Base-by-base conservation (phyloP, 2,888 invertebrate genomes). In the Mystacides longicornis region DNA sequence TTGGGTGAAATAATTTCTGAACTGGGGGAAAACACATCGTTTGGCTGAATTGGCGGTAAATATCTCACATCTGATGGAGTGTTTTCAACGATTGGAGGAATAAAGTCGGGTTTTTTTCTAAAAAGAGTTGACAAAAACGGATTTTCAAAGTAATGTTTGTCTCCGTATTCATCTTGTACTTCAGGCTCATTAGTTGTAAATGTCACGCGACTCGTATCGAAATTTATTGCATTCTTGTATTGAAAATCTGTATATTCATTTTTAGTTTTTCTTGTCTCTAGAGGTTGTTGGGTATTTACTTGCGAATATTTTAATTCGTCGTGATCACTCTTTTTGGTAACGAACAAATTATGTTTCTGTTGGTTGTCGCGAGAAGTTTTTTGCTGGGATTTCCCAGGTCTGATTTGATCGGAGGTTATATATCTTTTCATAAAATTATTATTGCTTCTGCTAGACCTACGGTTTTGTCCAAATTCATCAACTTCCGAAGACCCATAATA, bases 341-440 rank as follows among this genome's bases (percentile, higher is more conserved):
- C n/a, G n/a, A n/a, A n/a, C n/a, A n/a, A n/a, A n/a, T n/a, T n/a
- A n/a, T n/a, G n/a, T n/a, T n/a, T n/a, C n/a, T n/a, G n/a, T n/a
- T n/a, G n/a, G n/a, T n/a, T n/a, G n/a, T n/a, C n/a, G n/a, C n/a
- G n/a, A n/a, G n/a, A n/a, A n/a, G n/a, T n/a, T n/a, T n/a, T n/a
- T n/a, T n/a, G n/a, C n/a, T n/a, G n/a, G n/a, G n/a, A n/a, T n/a
- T n/a, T n/a, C n/a, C n/a, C 42, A 5, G 33, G 31, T 47, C 52
- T 46, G 23, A 52, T 52, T 31, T 52, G 20, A 27, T 52, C 52
- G 2, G 37, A 46, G 22, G 49, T 52, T 1, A 47, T 4, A 31
- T 52, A 31, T 7, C 23, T 46, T 22, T 48, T n/a, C 11, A n/a
- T 9, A 16, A 16, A 43, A 16, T 14, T 50, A 22, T 23, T 3